phyloP scores from a whole-genome alignment of 2,888 invertebrate genomes.

The Epirrhoe tristata region DNA sequence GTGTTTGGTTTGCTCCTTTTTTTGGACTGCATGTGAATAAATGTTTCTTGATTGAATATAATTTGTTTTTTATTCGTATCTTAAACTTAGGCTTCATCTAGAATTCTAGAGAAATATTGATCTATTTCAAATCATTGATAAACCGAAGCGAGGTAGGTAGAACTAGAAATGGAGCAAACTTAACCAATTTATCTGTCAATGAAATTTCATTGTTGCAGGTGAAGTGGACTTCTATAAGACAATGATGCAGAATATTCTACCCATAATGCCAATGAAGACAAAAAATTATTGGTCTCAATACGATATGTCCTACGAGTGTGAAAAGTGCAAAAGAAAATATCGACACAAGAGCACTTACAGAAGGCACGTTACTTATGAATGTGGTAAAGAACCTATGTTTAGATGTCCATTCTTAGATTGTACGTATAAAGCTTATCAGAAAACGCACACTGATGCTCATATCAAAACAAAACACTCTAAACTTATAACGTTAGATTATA shows the following conservation, averaged over 20 bases:
- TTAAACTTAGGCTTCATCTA: not conserved
- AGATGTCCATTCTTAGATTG: slow-evolving; percentile 80
- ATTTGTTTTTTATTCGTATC: slow-evolving; percentile 28
- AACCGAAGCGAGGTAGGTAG: slow-evolving; percentile 25
- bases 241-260: slow-evolving; percentile 81
- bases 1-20: slow-evolving; percentile 81
- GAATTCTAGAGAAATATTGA: not conserved
- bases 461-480: slow-evolving; percentile 80
- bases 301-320: slow-evolving; percentile 83
- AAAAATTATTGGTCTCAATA: slow-evolving; percentile 82
- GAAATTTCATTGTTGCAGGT: slow-evolving; percentile 79
- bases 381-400: slow-evolving; percentile 86
- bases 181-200: slow-evolving; percentile 43
- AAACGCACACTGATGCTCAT: slow-evolving; percentile 82
- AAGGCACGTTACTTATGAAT: slow-evolving; percentile 89
- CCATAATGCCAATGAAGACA: slow-evolving; percentile 80
- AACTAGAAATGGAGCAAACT: not conserved
- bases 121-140: not conserved
- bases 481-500: slow-evolving; percentile 86
- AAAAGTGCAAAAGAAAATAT: slow-evolving; percentile 90
- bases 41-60: slow-evolving; percentile 73
- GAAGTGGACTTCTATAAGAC: slow-evolving; percentile 81
- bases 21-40: slow-evolving; percentile 82
- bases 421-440: slow-evolving; percentile 81
- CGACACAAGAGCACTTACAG: slow-evolving; percentile 90